Conservation (phyloP, 2,888 invertebrate species). For the Globia sparganii region DNA sequence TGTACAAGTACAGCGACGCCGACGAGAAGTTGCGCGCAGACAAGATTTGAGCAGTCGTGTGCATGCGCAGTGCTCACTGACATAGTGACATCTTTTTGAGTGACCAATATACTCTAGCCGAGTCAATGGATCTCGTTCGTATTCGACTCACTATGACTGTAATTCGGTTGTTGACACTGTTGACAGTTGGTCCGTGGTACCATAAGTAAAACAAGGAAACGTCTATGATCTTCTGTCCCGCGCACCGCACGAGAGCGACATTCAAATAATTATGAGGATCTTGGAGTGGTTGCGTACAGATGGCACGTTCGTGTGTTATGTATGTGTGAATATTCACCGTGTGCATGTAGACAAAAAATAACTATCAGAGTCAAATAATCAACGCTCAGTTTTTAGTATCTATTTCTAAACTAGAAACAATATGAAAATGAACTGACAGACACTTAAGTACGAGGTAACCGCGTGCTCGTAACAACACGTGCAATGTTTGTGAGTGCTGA, state of each 20-base stretch:
- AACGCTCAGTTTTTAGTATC: neutral
- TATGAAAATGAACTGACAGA: neutral
- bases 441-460: neutral
- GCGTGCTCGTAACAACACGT: slow-evolving; percentile 7
- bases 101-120: neutral
- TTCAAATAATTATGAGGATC: slow-evolving; percentile 7
- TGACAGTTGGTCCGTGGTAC: neutral
- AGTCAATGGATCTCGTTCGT: neutral
- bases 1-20: neutral
- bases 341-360: neutral
- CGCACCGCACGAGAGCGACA: neutral
- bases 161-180: slow-evolving; percentile 4
- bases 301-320: neutral
- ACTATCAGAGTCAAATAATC: neutral
- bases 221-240: neutral
- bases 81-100: neutral
- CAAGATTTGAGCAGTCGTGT: neutral
- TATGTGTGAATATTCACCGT: too few species aligned
- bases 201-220: slow-evolving; percentile 3
- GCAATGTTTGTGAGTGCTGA: slow-evolving; percentile 34
- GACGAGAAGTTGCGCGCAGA: neutral
- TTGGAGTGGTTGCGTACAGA: slow-evolving; percentile 15
- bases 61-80: neutral
- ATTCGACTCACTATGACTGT: neutral
- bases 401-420: neutral